Evolutionary conservation across 2,888 invertebrate genomes (phyloP), one percentile per base, ranked within the genome.

Genomic region (Epistrophe grossulariae): DNA sequence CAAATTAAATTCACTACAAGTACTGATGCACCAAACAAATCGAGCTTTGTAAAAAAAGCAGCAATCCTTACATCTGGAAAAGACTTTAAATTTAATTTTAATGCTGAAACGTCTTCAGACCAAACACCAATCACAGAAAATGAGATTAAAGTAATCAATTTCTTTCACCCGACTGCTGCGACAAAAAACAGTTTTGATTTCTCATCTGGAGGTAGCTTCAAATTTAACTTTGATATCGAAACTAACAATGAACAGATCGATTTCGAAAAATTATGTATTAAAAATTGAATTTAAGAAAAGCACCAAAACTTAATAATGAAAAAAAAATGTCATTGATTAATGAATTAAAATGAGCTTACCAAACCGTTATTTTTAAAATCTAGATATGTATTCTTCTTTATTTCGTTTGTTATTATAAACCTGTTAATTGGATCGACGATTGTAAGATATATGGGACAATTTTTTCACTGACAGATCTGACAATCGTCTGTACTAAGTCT

Each of bases 21-120:
- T 52, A 92, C 93, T 52, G 93, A 93, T 43, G 89, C 94, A 89
- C 92, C 91, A 59, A 92, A 92, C 66, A 96, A 96, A 91, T 96
- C 95, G 9, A 93, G 94, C 88, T 97, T 96, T 93, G 91, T 96
- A 15, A 95, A 95, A 90, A 96, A 96, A 92, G 95, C 96, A 2
- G 93, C 93, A 38, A 93, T 94, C 89, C 57, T 91, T 17, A 93
- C 93, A 10, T 94, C 94, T 0, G 94, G 94, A 7, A 94, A 92
- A 82, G 93, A 93, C 62, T 95, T 95, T 91, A 93, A 93, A 90
- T 94, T 94, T 88, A 92, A 94, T 89, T 95, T 95, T 90, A 91
- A 93, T 88, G 93, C 93, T 88, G 90, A 92, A 88, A 57, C 87
- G 11, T 48, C 83, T 9, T 48, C 83, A 77, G 28, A 55, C 35